These are phyloP conservation scores for Pycnomerus fuliginosus DNA, from an alignment of 2,888 invertebrate species.

Conservation along the genomic window DNA sequence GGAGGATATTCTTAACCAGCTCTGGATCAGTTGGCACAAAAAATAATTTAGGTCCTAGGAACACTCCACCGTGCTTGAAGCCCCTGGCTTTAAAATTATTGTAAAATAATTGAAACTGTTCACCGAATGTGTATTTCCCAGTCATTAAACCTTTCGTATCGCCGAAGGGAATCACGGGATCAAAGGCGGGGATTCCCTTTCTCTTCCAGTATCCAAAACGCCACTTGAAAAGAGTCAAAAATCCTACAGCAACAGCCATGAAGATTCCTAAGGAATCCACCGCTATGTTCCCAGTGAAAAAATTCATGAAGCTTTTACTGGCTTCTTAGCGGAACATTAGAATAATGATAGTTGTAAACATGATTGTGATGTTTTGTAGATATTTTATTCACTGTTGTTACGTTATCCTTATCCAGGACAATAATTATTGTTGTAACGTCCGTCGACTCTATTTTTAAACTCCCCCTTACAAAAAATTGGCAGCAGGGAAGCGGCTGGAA, in stretches of 20 bases:
- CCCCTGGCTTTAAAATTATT: not conserved
- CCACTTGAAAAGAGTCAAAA: not conserved
- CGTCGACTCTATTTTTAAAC: no score
- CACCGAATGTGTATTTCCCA: not conserved
- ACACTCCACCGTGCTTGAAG: not conserved
- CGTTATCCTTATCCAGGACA: no score
- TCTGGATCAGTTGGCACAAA: not conserved
- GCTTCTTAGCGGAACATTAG: no score
- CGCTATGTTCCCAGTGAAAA: no score
- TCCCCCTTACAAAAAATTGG: no score
- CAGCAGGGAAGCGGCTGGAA: no score
- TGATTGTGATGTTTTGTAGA: no score
- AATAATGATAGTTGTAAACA: no score
- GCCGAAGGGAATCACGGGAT: not conserved
- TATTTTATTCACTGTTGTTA: no score
- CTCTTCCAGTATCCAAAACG: not conserved
- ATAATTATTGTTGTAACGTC: no score
- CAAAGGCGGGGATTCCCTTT: not conserved
- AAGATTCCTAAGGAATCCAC: no score
- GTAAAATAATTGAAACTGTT: not conserved
- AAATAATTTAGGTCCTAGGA: not conserved
- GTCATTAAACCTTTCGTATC: not conserved
- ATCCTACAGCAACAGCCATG: not conserved
- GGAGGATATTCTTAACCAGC: not conserved
- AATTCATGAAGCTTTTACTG: no score